Base-by-base conservation (phyloP, 2,797 vertebrate species). In the Sciaenops ocellatus region DNA sequence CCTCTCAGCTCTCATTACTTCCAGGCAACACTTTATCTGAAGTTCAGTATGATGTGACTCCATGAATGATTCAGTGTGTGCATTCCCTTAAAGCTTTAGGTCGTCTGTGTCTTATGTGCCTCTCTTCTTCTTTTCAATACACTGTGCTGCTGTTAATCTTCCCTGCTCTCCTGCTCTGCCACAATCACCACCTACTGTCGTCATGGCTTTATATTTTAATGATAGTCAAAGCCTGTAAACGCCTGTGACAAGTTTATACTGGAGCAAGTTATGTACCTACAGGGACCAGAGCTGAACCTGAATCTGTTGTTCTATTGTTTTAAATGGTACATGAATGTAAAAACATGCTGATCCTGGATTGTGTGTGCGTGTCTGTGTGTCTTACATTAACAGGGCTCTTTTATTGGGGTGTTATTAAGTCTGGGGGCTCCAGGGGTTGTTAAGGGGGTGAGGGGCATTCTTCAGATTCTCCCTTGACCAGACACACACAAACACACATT, bases 381-480 rank as follows among this genome's bases (percentile, higher is more conserved):
- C 18, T 48, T 69, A 59, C 63, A 84, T 73, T 79, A 77, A 86
- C 66, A 34, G 34, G 20, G 20, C 38, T 69, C 18, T 88, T 92
- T 92, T 89, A 90, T 87, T 89, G 56, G 80, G 86, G 69, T 76
- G 55, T 81, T 78, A 91, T 90, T 90, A 82, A 79, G 82, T 20
- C 61, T 70, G 69, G 81, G 75, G 92, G 87, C 87, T 91, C 81
- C 24, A 46, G 90, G 34, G 80, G 84, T 82, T 91, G 83, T 89
- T 87, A 80, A 80, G 82, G 89, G 82, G 87, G 86, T 85, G 72
- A 84, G 73, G 73, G 86, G 84, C 88, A 95, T 95, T 95, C 94
- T 85, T 94, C 65, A 94, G 85, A 95, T 95, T 94, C 89, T 90
- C 87, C 52, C 66, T 63, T 78, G 79, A 89, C 86, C 87, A 89